Evolutionary conservation across 1,140 invertebrate genomes (phyloP).

Genomic region (Melipona quadrifasciata): DNA sequence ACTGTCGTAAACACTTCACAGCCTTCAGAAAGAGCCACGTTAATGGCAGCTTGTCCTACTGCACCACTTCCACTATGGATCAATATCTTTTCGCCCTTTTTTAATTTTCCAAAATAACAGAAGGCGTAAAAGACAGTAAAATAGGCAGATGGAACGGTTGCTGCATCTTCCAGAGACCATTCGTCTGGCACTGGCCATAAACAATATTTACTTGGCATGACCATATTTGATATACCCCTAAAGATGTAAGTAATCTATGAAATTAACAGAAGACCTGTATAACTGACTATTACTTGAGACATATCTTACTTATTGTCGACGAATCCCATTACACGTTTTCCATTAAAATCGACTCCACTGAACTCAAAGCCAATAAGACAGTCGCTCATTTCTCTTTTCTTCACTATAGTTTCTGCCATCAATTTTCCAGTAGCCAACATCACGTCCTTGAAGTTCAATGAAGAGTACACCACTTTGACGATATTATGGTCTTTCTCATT

Average conservation of each 20-base stretch:
- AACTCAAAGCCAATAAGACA: conserved; percentile 89
- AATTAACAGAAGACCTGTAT: not conserved
- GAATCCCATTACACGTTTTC: conserved; percentile 89
- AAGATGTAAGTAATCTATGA: not conserved
- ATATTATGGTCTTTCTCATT: conserved; percentile 73
- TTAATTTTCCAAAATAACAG: conserved; percentile 82
- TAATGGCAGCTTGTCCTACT: conserved; percentile 91
- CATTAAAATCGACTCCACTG: conserved; percentile 82
- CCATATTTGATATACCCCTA: conserved; percentile 84
- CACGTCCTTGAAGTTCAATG: conserved; percentile 90
- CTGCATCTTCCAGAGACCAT: conserved; percentile 93
- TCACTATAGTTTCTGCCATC: conserved; percentile 83
- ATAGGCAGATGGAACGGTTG: conserved; percentile 93
- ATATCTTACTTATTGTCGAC: conserved; percentile 66
- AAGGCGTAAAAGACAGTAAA: conserved; percentile 93
- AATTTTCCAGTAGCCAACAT: conserved; percentile 90
- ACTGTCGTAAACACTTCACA: conserved; percentile 89
- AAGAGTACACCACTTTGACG: conserved; percentile 84
- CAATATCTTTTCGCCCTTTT: conserved; percentile 85
- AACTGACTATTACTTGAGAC: not conserved
- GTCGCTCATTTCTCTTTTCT: conserved; percentile 83
- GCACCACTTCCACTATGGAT: conserved; percentile 91
- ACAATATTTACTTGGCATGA: conserved; percentile 84
- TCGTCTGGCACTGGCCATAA: conserved; percentile 90
- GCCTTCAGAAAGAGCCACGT: conserved; percentile 84